Base-by-base conservation (phyloP, 2,113 vertebrate genomes). In the Siphamia tubifer region DNA sequence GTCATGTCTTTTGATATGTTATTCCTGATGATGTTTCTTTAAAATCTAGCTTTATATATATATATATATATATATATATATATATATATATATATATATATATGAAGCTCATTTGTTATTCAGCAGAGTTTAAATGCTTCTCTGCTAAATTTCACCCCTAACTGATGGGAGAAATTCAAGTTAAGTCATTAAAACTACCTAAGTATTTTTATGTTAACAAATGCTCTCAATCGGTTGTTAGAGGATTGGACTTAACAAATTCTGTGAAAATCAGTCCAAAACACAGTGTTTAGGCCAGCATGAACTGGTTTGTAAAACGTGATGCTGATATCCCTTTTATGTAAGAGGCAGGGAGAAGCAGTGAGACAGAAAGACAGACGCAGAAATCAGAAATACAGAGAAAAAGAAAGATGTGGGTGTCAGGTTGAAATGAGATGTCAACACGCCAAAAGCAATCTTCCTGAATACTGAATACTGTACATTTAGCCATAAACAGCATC, bases 361-460 rank as follows among this genome's bases (percentile, higher is more conserved):
- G 65, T 3, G 1, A 42, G 43, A 61, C 8, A 20, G 57, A 57
- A 32, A 31, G 45, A 79, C 12, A 66, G 66, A 43, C 21, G 51
- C 71, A 69, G 28, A 43, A 58, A 84, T 69, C 49, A 83, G 67
- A 81, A 40, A 84, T 45, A 52, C 60, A 27, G 68, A 74, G 53
- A 62, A 64, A 85, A 66, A 85, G 36, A 72, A 82, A 64, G 43
- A 77, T 67, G 89, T 91, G 89, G 87, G 90, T 63, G 90, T 88
- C 53, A 53, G 82, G 86, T 85, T 86, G 85, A 87, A 79, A 84
- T 87, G 81, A 84, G 82, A 89, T 89, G 89, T 89, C 82, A 88
- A 74, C 73, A 84, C 34, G 81, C 85, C 86, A 82, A 78, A 60
- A 88, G 87, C 85, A 62, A 77, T 87, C 57, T 84, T 75, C 31